Evolutionary conservation across 2,797 vertebrate genomes (phyloP), one percentile per base, ranked within the genome.

Genomic region (Karalla daura): DNA sequence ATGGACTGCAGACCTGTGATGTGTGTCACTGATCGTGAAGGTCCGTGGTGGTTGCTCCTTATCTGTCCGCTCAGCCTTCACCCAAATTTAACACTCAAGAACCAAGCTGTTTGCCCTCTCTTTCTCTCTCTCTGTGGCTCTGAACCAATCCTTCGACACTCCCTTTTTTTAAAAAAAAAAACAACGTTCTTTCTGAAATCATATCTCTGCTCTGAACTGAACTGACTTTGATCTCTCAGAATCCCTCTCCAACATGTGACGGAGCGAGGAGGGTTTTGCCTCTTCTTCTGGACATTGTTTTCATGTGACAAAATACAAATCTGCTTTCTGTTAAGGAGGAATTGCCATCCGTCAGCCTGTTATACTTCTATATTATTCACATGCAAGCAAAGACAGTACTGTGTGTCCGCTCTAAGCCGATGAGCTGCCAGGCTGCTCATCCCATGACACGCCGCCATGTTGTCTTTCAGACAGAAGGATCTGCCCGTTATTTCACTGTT

Each of bases 401-500:
- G 5, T n/a, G 0, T 24, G 36, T 30, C 6, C 10, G 24, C 35
- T 70, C 18, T 51, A 0, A 28, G 39, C 56, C 63, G 41, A 12
- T 53, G 36, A 70, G 52, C 41, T 23, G 52, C 63, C 27, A 30
- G 13, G 33, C 30, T 51, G 45, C 43, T 69, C 30, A 0, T 27
- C 53, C 33, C 25, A 20, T 23, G 39, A 23, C 5, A 3, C 25
- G 40, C 54, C 2, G 8, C 36, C 5, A n/a, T 4, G 12, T 74
- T 67, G 50, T 40, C 2, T 41, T 32, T 73, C 40, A 27, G 45
- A 46, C 15, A n/a, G 47, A 63, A 43, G 28, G 46, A 33, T 21
- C 60, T 18, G 41, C 74, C 45, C 32, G 60, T 69, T 49, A 14
- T 8, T 72, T 45, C 35, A 15, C 21, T 59, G 17, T 76, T 68